Base-by-base conservation (phyloP, 2,888 invertebrate species). In the Leptogaster cylindrica region DNA sequence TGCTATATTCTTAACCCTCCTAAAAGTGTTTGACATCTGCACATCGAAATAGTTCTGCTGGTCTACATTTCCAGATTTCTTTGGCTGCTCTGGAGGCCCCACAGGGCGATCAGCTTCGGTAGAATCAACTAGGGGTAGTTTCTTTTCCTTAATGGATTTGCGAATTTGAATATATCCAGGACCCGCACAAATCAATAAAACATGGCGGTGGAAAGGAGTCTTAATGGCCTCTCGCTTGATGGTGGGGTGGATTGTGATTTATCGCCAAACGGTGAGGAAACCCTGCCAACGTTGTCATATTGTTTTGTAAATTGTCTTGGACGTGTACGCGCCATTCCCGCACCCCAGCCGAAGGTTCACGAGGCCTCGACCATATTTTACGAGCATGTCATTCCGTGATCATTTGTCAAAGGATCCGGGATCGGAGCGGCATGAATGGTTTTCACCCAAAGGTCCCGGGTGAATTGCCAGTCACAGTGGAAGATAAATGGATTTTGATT, bases 401-500 rank as follows among this genome's bases (percentile, higher is more conserved):
- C 51, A 65, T 65, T 65, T 65, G 51, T 65, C 65, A 65, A 65
- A 65, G 39, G 44, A 18, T 20, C 14, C 18, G 18, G 5, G 31
- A 25, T n/a, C 52, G 31, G 1, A 50, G 25, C 48, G 64, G 64
- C 25, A 65, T 64, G 64, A 48, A 46, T 46, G 23, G 48, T 23
- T 64, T 48, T 64, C 27, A n/a, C 33, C 46, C 10, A 61, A 61
- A 61, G 27, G 23, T 16, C 28, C 25, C 14, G 44, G 41, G 48
- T 48, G 64, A 31, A 48, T 64, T 48, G 25, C 64, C 33, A 33
- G 31, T n/a, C 28, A 7, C 2, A 23, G 33, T 20, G 18, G 46
- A 64, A 64, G 64, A 64, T 64, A 64, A 64, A 64, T 64, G 64
- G 48, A 33, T 64, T 51, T 64, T n/a, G 48, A 27, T 41, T 27